Evolutionary conservation across 1,140 invertebrate genomes (phyloP).

Genomic region (Cydia pomonella): DNA sequence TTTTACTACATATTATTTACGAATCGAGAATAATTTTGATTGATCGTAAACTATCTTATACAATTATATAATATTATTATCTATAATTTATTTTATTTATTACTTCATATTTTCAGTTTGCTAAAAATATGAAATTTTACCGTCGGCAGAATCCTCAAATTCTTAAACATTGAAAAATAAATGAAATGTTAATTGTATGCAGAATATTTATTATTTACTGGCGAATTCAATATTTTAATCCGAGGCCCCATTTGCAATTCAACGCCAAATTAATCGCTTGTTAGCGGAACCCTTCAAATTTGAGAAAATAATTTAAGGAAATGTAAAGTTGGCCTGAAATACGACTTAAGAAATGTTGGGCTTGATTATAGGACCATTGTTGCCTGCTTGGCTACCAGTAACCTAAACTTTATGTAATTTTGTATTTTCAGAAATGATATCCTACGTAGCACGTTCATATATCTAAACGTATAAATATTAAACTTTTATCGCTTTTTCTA

Average conservation of each 20-base stretch:
- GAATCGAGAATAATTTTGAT: too few species aligned
- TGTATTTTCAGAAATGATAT: too few species aligned
- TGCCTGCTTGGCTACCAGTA: neutral
- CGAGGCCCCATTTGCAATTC: conserved; percentile 22
- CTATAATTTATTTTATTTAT: too few species aligned
- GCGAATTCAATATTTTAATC: conserved; percentile 29
- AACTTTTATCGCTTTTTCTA: neutral
- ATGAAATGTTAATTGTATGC: conserved; percentile 20
- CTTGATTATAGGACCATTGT: conserved; percentile 28
- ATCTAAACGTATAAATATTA: too few species aligned
- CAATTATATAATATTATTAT: too few species aligned
- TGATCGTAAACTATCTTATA: too few species aligned
- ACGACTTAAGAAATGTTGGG: neutral
- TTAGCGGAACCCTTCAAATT: conserved; percentile 22
- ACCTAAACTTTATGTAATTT: neutral
- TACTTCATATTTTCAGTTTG: neutral
- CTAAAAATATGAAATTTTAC: neutral
- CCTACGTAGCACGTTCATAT: too few species aligned
- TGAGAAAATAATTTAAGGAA: conserved; percentile 12
- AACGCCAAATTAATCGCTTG: conserved; percentile 30
- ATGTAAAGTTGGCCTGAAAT: conserved; percentile 8
- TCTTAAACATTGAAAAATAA: neutral
- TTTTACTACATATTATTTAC: too few species aligned
- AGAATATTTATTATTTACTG: conserved; percentile 33
- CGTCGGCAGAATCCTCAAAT: neutral